Conservation (phyloP, 1,140 invertebrate species). For the Popillia japonica region DNA sequence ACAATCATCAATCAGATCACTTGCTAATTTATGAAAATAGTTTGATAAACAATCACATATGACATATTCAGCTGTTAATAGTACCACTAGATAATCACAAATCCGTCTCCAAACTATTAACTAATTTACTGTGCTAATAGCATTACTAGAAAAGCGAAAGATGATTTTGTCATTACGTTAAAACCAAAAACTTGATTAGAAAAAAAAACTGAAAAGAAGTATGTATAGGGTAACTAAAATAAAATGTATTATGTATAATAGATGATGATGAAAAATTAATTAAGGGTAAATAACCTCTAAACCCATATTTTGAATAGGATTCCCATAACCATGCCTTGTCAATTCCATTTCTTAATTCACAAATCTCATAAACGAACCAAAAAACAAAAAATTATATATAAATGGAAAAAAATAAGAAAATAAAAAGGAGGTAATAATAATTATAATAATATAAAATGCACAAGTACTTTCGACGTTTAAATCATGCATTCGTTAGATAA, state of each 20-base stretch:
- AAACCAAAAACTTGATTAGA: neutral
- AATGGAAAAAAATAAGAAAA: neutral
- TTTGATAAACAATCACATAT: too few relatives aligned
- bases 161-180: neutral
- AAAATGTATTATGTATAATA: conserved; percentile 3
- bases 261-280: neutral
- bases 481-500: conserved; percentile 31
- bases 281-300: conserved; percentile 28
- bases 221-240: neutral
- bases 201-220: neutral
- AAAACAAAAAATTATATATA: conserved; percentile 9
- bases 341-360: conserved; percentile 22
- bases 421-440: conserved; percentile 12
- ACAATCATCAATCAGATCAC: too few relatives aligned
- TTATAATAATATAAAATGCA: conserved; percentile 16
- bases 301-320: conserved; percentile 22
- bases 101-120: neutral
- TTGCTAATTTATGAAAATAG: too few relatives aligned
- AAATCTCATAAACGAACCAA: conserved; percentile 23
- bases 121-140: neutral
- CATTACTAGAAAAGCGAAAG: neutral
- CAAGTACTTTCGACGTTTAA: conserved; percentile 31
- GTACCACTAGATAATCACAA: too few relatives aligned
- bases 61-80: too few relatives aligned
- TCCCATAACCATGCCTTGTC: conserved; percentile 25